Percentiles rank a stretch among this genome's conserved stretches.
phyloP scores from a whole-genome alignment of 2,888 invertebrate genomes.

The Perizoma affinitatum region DNA sequence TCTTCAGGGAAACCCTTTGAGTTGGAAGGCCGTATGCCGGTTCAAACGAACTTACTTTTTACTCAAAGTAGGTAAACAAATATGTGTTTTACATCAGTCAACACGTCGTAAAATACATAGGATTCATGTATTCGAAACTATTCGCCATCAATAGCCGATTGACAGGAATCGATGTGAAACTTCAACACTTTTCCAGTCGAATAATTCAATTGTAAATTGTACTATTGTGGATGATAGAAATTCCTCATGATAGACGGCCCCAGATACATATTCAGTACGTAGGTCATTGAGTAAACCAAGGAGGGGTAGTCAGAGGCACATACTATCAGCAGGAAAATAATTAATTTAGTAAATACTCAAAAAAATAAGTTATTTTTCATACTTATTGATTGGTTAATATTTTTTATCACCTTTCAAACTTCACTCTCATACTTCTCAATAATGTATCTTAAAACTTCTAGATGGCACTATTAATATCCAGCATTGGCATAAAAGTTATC shows the following conservation, averaged over 20 bases:
- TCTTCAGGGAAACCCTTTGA: too few species aligned
- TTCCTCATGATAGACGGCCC: too few species aligned
- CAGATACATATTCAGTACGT: too few species aligned
- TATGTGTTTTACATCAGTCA: slow-evolving; percentile 3
- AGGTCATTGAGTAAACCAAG: too few species aligned
- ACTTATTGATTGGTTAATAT: too few species aligned
- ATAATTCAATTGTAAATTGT: slow-evolving; percentile 1
- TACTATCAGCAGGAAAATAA: too few species aligned
- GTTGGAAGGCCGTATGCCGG: too few species aligned
- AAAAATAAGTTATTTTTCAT: too few species aligned
- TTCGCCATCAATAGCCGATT: slow-evolving; percentile 8
- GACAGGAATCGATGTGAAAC: slow-evolving; percentile 2
- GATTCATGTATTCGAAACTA: slow-evolving; percentile 1
- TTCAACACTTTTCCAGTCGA: slow-evolving; percentile 1
- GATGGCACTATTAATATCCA: slow-evolving; percentile 31
- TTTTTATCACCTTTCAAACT: too few species aligned
- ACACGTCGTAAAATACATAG: slow-evolving; percentile 2
- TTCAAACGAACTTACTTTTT: background rate
- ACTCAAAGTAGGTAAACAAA: background rate
- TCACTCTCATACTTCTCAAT: too few species aligned
- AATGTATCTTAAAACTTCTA: slow-evolving; percentile 14
- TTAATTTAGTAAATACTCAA: too few species aligned
- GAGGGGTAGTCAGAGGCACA: too few species aligned
- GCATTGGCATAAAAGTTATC: slow-evolving; percentile 47
- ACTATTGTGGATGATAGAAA: background rate